These are phyloP conservation scores for Cariama cristata DNA, from an alignment of 2,113 vertebrate genomes.

Conservation along the genomic window DNA sequence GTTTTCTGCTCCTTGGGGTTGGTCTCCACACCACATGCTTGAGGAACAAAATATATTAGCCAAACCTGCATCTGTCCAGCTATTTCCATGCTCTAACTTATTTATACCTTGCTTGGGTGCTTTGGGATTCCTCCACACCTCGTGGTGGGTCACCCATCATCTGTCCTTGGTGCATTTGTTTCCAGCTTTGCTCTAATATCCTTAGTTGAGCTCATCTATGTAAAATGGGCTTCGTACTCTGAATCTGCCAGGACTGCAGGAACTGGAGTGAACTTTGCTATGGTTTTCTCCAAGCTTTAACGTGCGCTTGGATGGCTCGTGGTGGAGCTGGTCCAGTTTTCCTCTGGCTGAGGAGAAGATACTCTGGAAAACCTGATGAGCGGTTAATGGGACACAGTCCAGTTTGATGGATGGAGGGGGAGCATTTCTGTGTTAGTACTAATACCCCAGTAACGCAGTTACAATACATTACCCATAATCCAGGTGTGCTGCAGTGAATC, in stretches of 20 bases:
- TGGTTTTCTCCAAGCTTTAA: background rate
- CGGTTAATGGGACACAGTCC: background rate
- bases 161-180: background rate
- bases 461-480: background rate
- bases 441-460: background rate
- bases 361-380: background rate
- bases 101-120: background rate
- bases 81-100: background rate
- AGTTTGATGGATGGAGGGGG: background rate
- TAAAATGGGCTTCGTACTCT: fast-evolving
- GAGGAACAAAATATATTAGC: background rate
- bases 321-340: background rate
- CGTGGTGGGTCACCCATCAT: background rate
- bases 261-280: background rate
- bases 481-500: background rate
- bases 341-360: background rate
- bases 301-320: fast-evolving
- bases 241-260: background rate
- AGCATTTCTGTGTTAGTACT: background rate
- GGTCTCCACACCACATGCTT: fast-evolving
- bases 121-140: background rate
- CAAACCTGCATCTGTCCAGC: background rate
- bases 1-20: background rate
- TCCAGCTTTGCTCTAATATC: background rate
- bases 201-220: background rate